phyloP scores from a whole-genome alignment of 1,140 invertebrate genomes.

The Danaus melanippus region DNA sequence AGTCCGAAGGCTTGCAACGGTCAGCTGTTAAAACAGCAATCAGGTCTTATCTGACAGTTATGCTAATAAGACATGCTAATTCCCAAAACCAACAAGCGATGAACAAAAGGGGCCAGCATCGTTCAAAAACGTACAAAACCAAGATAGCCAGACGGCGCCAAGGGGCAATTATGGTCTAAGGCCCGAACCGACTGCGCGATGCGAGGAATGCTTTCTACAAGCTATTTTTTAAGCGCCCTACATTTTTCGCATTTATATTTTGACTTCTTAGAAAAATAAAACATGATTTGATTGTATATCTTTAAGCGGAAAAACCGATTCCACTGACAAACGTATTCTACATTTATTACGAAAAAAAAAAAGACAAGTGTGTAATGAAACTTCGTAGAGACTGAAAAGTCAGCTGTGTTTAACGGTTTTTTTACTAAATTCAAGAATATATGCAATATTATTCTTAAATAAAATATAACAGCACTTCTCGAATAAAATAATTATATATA shows the following conservation, averaged over 20 bases:
- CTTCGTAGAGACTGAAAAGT: not conserved
- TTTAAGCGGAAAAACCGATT: no score
- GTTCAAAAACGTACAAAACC: constrained; percentile 51
- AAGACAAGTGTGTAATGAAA: not conserved
- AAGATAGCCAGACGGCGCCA: constrained; percentile 57
- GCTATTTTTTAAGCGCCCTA: constrained; percentile 39
- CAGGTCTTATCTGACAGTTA: constrained; percentile 62
- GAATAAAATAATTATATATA: no score
- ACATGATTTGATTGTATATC: not conserved
- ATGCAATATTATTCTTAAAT: not conserved
- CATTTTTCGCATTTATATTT: constrained; percentile 32
- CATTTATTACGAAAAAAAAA: not conserved
- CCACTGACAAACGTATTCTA: constrained; percentile 4
- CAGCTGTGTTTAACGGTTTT: constrained; percentile 1
- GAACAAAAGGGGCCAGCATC: constrained; percentile 42
- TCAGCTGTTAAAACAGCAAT: constrained; percentile 65
- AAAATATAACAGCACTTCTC: not conserved
- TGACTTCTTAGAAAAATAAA: constrained; percentile 23
- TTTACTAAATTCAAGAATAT: not conserved
- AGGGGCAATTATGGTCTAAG: constrained; percentile 57
- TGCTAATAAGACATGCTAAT: constrained; percentile 72
- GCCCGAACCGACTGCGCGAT: constrained; percentile 28
- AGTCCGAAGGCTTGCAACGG: not conserved
- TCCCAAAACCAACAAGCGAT: constrained; percentile 67
- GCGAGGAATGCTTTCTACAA: constrained; percentile 27